Percentiles rank a stretch among this genome's conserved stretches.
Evolutionary conservation across 2,888 invertebrate genomes (phyloP).

Genomic region (Bursaphelenchus okinawaensis): DNA sequence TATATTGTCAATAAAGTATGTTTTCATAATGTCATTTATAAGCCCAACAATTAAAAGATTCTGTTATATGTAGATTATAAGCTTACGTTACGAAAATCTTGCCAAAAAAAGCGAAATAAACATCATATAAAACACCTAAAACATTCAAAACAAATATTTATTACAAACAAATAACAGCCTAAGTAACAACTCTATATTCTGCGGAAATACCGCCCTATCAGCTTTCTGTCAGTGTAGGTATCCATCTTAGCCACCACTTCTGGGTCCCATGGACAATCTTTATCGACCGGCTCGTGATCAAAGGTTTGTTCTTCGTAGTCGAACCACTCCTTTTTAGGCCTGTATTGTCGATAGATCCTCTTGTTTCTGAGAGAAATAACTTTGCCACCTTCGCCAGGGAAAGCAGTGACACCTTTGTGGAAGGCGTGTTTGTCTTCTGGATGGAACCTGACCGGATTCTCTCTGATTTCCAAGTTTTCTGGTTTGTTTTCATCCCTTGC

Average conservation of each 20-base stretch:
- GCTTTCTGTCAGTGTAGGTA: constrained; percentile 44
- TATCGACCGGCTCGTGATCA: constrained; percentile 32
- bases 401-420: constrained; percentile 54
- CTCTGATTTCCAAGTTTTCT: constrained; percentile 43
- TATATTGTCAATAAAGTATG: no score
- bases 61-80: no score
- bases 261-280: constrained; percentile 54
- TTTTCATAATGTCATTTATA: no score
- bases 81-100: no score
- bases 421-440: constrained; percentile 48
- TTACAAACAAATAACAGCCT: no score
- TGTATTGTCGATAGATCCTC: constrained; percentile 45
- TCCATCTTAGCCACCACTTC: constrained; percentile 54
- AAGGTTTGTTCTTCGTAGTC: constrained; percentile 53
- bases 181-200: constrained; percentile 6
- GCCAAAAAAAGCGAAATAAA: no score
- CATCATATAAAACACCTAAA: no score
- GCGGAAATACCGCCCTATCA: constrained; percentile 33
- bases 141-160: no score
- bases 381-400: constrained; percentile 49
- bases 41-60: no score
- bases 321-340: constrained; percentile 56
- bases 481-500: constrained; percentile 40
- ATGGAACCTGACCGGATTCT: constrained; percentile 49
- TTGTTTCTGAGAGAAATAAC: constrained; percentile 49